Evolutionary conservation across 2,113 vertebrate species (phyloP).

Genomic region (Aspiorhynchus laticeps): DNA sequence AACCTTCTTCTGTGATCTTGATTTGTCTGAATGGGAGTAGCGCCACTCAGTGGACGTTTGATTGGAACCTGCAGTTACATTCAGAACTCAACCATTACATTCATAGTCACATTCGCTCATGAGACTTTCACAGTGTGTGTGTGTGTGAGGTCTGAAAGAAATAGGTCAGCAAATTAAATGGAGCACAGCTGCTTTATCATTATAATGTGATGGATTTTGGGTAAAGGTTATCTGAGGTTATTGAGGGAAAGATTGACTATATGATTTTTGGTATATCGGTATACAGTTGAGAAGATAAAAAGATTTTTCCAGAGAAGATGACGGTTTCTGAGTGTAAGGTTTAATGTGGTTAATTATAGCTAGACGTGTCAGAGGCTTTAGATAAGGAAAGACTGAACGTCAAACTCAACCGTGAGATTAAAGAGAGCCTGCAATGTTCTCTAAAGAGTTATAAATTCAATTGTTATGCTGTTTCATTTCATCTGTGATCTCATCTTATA

Average conservation of each 20-base stretch:
- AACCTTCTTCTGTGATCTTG: not conserved
- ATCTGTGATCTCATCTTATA: too few relatives aligned
- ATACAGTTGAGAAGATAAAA: not conserved
- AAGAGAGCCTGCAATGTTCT: not conserved
- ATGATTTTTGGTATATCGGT: not conserved
- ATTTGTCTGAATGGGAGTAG: not conserved
- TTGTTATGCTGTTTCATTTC: not conserved
- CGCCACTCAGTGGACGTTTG: not conserved
- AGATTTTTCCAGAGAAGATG: not conserved
- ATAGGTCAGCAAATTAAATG: not conserved
- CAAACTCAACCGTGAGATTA: not conserved
- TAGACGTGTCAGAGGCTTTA: conserved; percentile 13
- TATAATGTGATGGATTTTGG: not conserved
- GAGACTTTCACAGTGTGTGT: not conserved
- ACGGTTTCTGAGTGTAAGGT: not conserved
- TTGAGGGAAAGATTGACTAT: not conserved
- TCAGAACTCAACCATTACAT: not conserved
- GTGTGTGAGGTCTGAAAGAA: not conserved
- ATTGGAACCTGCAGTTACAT: not conserved
- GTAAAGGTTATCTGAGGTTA: not conserved
- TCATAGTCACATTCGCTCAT: not conserved
- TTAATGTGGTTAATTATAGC: not conserved
- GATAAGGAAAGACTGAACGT: not conserved
- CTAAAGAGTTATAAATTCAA: not conserved
- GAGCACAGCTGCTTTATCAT: not conserved